Evolutionary conservation across 2,113 vertebrate genomes (phyloP).

Genomic region (Toxotes jaculatrix): DNA sequence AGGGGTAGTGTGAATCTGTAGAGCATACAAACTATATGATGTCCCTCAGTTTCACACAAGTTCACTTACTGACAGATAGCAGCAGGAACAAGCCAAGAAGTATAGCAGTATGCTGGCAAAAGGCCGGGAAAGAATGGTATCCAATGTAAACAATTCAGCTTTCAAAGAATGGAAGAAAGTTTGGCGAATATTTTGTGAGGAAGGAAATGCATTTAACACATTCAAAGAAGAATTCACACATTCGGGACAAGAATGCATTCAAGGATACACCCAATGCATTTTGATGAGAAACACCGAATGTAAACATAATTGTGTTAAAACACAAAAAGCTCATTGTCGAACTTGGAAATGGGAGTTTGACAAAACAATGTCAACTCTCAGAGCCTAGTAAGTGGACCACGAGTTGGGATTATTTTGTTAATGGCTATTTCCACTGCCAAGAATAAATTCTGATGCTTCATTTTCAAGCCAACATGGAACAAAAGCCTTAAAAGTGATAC

Average conservation of each 20-base stretch:
- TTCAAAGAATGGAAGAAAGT: not conserved
- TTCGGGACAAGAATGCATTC: slow-evolving; percentile 1
- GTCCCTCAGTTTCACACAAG: not conserved
- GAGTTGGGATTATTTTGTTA: too few species aligned
- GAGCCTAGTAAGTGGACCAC: not conserved
- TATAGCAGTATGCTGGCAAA: not conserved
- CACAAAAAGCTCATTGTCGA: not conserved
- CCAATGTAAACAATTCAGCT: not conserved
- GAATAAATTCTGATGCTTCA: not conserved
- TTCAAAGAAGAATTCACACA: not conserved
- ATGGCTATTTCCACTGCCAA: not conserved
- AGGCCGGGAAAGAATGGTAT: not conserved
- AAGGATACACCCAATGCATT: not conserved
- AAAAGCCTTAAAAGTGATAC: too few species aligned
- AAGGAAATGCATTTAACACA: not conserved
- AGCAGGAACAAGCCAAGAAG: not conserved
- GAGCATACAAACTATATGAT: not conserved
- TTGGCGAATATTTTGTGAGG: not conserved
- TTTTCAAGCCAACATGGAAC: too few species aligned
- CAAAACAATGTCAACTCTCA: not conserved
- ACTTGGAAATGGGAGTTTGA: not conserved
- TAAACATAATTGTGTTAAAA: not conserved
- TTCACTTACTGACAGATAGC: not conserved
- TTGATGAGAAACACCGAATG: not conserved
- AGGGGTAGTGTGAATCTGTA: not conserved